Conservation (phyloP, 2,797 vertebrate species). For the Heterohyrax brucei region DNA sequence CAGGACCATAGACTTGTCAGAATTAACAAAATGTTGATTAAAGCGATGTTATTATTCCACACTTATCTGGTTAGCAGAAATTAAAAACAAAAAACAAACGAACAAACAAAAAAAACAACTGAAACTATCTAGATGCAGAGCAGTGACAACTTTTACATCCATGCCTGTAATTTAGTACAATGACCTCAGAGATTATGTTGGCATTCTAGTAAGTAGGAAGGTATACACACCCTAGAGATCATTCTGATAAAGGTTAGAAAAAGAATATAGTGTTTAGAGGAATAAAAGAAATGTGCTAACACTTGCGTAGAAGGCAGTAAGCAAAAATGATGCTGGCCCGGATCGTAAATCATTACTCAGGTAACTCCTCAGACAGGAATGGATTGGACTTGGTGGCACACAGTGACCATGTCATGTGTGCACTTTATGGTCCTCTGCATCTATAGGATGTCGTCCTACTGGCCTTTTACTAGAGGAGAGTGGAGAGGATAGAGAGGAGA, state of each 20-base stretch:
- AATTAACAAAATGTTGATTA: neutral
- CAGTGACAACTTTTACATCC: neutral
- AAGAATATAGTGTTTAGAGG: neutral
- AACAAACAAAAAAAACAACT: neutral
- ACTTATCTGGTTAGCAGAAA: neutral
- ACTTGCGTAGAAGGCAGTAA: neutral
- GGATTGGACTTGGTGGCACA: too few species aligned
- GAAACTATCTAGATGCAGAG: neutral
- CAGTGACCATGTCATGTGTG: too few species aligned
- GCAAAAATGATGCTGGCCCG: too few species aligned
- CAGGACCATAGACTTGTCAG: neutral
- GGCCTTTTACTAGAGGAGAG: too few species aligned
- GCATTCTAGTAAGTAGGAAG: neutral
- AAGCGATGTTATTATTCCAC: slow-evolving; percentile 1
- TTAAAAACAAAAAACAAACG: neutral
- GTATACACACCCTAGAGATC: neutral
- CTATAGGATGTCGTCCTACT: too few species aligned
- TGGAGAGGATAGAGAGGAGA: too few species aligned
- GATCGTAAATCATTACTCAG: too few species aligned
- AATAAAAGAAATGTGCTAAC: slow-evolving; percentile 14
- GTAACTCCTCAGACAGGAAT: too few species aligned
- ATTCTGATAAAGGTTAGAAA: slow-evolving; percentile 44
- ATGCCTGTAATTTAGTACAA: neutral
- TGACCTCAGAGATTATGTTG: slow-evolving; percentile 8
- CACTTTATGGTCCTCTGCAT: too few species aligned